Evolutionary conservation across 2,888 invertebrate species (phyloP).

Genomic region (Eustalomyia histrio): DNA sequence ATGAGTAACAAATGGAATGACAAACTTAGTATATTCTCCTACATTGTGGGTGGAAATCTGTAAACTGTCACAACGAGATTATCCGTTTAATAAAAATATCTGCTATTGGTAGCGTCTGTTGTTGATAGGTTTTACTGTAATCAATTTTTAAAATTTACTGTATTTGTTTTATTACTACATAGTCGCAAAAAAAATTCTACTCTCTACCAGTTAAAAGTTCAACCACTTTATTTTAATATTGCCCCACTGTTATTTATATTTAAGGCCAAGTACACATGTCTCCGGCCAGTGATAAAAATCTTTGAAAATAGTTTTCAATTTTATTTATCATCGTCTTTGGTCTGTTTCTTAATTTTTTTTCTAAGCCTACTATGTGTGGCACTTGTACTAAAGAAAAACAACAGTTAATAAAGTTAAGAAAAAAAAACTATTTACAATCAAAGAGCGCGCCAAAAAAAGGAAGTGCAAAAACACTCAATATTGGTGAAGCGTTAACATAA

Average conservation of each 20-base stretch:
- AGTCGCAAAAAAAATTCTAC: too few relatives aligned
- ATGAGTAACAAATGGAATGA: too few relatives aligned
- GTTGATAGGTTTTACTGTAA: too few relatives aligned
- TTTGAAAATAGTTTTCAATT: constrained; percentile 58
- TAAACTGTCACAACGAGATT: too few relatives aligned
- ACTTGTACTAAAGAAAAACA: constrained; percentile 39
- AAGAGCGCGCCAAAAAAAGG: constrained; percentile 57
- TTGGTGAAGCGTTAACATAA: constrained; percentile 55
- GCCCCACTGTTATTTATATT: constrained; percentile 55
- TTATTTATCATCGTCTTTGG: constrained; percentile 59
- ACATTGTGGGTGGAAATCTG: too few relatives aligned
- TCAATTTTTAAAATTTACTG: too few relatives aligned
- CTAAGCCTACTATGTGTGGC: constrained; percentile 24
- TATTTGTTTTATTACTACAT: too few relatives aligned
- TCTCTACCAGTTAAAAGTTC: too few relatives aligned
- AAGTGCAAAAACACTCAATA: constrained; percentile 43
- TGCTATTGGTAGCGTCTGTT: too few relatives aligned
- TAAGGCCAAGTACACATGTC: constrained; percentile 74
- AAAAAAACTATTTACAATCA: constrained; percentile 1
- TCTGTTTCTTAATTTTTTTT: constrained; percentile 39
- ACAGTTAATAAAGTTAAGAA: constrained; percentile 42
- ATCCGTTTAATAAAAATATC: too few relatives aligned
- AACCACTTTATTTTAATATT: neutral
- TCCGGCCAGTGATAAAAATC: constrained; percentile 65
- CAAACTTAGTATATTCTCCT: too few relatives aligned